Evolutionary conservation across 1,140 invertebrate species (phyloP), one percentile per base, ranked within the genome.

Genomic region (Apis cerana): DNA sequence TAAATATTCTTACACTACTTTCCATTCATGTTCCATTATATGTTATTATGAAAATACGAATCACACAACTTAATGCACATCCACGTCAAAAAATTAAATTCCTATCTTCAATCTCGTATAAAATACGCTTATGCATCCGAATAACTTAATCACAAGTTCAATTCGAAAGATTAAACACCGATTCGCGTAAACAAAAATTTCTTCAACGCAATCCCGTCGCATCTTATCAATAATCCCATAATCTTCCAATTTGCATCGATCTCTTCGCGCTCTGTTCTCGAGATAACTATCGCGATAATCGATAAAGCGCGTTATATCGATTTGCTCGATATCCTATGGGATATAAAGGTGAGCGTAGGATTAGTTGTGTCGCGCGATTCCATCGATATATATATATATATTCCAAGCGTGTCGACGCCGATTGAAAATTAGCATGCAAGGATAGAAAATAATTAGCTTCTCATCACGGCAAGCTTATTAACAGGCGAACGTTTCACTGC

Each of bases 371-470:
- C 27, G 54, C 21, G 19, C 61, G 62, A 56, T 67, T 19, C 19
- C 2, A 9, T 23, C 9, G 59, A 67, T 17, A 33, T 33, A 43
- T 43, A 7, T 43, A 43, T 5, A 43, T 0, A 7, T 43, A 80
- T 80, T 54, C 19, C 23, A 17, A 19, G 23, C 69, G 74, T 58
- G 59, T 4, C 19, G 13, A 2, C 27, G 33, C 23, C 12, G 23
- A 33, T n/a, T 62, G 69, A 19, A 80, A 74, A 74, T 64, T 72
- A 19, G 12, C 12, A 43, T 7, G 27, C 9, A 61, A 21, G 54
- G 54, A 23, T 48, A 50, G 33, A 13, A 75, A 81, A 81, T 81
- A 81, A 81, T 81, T 81, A 81, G 80, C 72, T 65, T 43, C 65
- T 68, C 69, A 43, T 43, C 23, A 17, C 64, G n/a, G 64, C 15